Conservation (phyloP, 2,797 vertebrate genomes). For the Siniperca scherzeri region DNA sequence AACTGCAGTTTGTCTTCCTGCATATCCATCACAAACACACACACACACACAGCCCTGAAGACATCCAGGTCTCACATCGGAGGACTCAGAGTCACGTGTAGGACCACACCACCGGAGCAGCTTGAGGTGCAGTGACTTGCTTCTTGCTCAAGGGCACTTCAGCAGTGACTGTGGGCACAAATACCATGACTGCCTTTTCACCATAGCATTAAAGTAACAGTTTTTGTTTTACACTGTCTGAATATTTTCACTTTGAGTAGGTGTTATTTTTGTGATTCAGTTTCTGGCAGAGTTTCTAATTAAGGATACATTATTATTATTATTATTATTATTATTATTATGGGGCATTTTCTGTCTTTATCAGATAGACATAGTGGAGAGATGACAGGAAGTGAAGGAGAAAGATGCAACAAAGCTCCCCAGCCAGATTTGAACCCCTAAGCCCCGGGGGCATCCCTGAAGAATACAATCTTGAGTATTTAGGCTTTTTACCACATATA, state of each 20-base stretch:
- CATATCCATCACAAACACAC: constrained; percentile 25
- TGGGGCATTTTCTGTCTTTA: background rate
- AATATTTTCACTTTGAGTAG: background rate
- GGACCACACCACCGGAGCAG: constrained; percentile 9
- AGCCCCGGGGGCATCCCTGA: too few species aligned
- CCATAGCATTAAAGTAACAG: too few species aligned
- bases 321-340: background rate
- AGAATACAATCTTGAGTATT: background rate
- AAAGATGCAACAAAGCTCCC: background rate
- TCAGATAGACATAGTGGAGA: background rate
- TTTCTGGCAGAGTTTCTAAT: background rate
- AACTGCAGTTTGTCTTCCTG: constrained; percentile 57
- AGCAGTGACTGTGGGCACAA: constrained; percentile 4
- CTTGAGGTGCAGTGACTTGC: constrained; percentile 23
- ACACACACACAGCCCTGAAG: constrained; percentile 23
- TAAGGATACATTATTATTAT: background rate
- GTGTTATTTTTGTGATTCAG: background rate
- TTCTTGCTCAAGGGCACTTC: background rate
- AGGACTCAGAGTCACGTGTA: constrained; percentile 39
- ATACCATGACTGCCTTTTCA: background rate
- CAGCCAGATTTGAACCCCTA: background rate
- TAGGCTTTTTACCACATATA: background rate
- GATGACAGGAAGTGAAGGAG: background rate
- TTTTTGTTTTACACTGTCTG: background rate
- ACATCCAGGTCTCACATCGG: constrained; percentile 39